Percentiles rank a stretch among this genome's conserved stretches.
phyloP scores from a whole-genome alignment of 2,797 vertebrate species.

The Podargus strigoides region DNA sequence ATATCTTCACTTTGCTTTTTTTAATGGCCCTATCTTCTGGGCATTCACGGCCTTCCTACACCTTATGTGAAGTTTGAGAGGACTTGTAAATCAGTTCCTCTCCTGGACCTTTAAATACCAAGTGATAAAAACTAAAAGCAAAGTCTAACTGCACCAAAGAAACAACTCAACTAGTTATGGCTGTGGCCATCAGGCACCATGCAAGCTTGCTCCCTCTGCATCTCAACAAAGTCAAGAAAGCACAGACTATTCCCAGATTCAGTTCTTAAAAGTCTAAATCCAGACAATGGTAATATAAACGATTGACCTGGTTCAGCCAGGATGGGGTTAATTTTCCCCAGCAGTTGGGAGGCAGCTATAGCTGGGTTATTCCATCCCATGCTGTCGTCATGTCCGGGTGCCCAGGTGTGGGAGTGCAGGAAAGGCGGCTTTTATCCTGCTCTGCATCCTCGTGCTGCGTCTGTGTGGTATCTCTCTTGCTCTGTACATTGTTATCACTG shows the following conservation, averaged over 20 bases:
- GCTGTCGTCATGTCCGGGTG: too few relatives aligned
- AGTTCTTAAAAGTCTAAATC: neutral
- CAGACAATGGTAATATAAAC: neutral
- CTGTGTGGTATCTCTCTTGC: too few relatives aligned
- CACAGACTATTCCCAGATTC: neutral
- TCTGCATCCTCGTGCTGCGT: too few relatives aligned
- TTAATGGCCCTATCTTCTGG: neutral
- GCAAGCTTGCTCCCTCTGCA: neutral
- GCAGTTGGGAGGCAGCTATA: too few relatives aligned
- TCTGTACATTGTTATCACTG: too few relatives aligned
- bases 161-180: neutral
- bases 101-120: neutral
- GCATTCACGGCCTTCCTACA: neutral
- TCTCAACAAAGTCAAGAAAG: neutral
- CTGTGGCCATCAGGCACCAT: neutral
- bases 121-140: constrained; percentile 17
- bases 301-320: too few relatives aligned
- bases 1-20: too few relatives aligned
- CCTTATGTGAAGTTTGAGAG: neutral
- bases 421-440: too few relatives aligned
- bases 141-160: constrained; percentile 19
- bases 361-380: too few relatives aligned
- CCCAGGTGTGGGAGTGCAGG: too few relatives aligned
- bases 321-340: too few relatives aligned
- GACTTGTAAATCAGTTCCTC: constrained; percentile 26